Evolutionary conservation across 53 echinoderm and acorn worm genomes (phyloP).

Genomic region (Apostichopus leukothele): DNA sequence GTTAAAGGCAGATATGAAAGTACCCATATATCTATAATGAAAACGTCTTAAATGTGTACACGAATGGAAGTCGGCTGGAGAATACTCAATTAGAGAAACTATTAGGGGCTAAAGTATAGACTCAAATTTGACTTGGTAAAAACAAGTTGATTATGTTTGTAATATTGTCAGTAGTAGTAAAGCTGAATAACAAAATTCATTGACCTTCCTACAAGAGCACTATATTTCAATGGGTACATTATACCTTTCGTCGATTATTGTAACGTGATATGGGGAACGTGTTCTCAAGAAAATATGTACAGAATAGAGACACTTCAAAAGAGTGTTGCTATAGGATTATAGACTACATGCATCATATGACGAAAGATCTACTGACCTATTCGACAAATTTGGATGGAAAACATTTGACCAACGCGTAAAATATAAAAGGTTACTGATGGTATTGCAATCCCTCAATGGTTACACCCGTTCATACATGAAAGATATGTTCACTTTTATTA

Average conservation of each 20-base stretch:
- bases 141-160: background rate
- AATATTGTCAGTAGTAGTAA: background rate
- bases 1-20: background rate
- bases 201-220: background rate
- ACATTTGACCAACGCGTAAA: too few relatives aligned
- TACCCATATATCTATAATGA: background rate
- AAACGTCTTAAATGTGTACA: background rate
- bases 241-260: background rate
- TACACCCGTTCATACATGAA: too few relatives aligned
- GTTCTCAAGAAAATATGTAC: background rate
- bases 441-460: too few relatives aligned
- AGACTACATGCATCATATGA: too few relatives aligned
- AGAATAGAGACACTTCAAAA: too few relatives aligned
- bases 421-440: too few relatives aligned
- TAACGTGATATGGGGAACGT: background rate
- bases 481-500: too few relatives aligned
- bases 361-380: too few relatives aligned
- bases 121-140: conserved; percentile 2
- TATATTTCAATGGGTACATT: background rate
- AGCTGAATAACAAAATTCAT: background rate
- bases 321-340: too few relatives aligned
- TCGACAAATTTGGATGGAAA: too few relatives aligned
- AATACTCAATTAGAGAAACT: conserved; percentile 9
- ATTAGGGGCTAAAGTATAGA: background rate
- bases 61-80: background rate